Conservation (phyloP, 2,797 vertebrate species). For the Furcifer pardalis region DNA sequence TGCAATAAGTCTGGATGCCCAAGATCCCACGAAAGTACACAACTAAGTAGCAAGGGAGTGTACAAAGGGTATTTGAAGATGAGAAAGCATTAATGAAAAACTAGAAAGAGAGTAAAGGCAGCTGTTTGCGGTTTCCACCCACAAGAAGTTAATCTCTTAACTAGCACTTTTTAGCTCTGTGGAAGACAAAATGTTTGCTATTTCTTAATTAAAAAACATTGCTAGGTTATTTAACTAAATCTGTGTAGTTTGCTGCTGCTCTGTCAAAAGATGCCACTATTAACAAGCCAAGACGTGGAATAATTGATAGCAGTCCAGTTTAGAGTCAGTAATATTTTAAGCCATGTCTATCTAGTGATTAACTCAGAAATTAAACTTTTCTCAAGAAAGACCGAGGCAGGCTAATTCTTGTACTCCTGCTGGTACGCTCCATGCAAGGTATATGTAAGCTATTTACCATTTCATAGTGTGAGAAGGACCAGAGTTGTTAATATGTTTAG, state of each 20-base stretch:
- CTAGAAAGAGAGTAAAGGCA: slow-evolving; percentile 21
- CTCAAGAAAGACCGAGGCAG: rapidly evolving
- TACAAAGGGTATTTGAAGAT: background rate
- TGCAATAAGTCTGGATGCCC: background rate
- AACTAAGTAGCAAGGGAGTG: background rate
- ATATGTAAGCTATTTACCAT: background rate
- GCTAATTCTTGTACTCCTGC: background rate
- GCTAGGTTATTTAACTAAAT: slow-evolving; percentile 20
- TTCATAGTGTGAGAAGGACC: background rate
- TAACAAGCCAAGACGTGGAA: slow-evolving; percentile 15
- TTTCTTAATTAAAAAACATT: no score
- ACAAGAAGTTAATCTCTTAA: background rate
- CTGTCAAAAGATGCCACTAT: slow-evolving; percentile 1
- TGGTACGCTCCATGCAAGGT: background rate
- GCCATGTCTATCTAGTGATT: rapidly evolving
- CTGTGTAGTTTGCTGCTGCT: background rate
- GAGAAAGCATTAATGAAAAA: background rate
- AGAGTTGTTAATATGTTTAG: background rate
- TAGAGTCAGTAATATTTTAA: background rate
- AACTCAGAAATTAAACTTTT: background rate
- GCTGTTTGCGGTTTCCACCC: slow-evolving; percentile 33
- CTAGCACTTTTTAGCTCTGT: background rate
- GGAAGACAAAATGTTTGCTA: background rate
- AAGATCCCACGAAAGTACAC: background rate
- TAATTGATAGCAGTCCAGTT: background rate